Conservation (phyloP, 2,113 vertebrate genomes). For the Coryphaenoides rupestris region DNA sequence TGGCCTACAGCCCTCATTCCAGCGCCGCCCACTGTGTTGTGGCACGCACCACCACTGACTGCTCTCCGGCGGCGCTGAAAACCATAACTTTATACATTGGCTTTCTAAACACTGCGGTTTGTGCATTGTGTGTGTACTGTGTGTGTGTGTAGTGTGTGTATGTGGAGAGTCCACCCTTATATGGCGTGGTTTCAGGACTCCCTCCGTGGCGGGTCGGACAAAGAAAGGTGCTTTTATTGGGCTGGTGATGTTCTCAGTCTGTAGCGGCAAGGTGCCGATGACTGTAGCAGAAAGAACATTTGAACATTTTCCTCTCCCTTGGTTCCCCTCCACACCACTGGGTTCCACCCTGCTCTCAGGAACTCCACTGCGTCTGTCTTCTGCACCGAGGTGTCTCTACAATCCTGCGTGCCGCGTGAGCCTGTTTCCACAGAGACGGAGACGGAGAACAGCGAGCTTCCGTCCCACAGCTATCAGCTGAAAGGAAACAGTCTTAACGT, state of each 20-base stretch:
- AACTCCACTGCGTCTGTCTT: no score
- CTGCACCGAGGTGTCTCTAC: no score
- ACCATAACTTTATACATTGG: conserved; percentile 19
- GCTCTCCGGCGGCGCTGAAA: conserved; percentile 48
- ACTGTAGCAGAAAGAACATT: conserved; percentile 50
- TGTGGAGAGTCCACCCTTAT: conserved; percentile 41
- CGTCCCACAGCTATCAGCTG: conserved; percentile 20
- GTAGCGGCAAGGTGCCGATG: conserved; percentile 56
- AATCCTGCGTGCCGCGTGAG: conserved; percentile 2
- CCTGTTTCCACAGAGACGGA: not conserved
- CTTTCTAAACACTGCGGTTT: conserved; percentile 33
- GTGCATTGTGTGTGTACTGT: conserved; percentile 5
- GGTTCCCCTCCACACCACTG: conserved; percentile 6
- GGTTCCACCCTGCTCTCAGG: conserved; percentile 10
- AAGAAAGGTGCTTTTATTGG: conserved; percentile 40
- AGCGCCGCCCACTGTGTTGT: not conserved
- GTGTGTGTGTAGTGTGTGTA: not conserved
- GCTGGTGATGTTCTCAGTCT: conserved; percentile 39
- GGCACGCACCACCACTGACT: not conserved
- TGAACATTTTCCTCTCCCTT: conserved; percentile 28
- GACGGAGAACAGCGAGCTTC: conserved; percentile 16
- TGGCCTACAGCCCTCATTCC: conserved; percentile 39
- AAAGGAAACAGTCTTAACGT: conserved; percentile 39
- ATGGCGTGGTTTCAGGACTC: conserved; percentile 43
- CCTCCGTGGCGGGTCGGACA: conserved; percentile 16